Percentiles rank a stretch among this genome's conserved stretches.
phyloP scores from a whole-genome alignment of 1,140 invertebrate species.

The Sesamia nonagrioides region DNA sequence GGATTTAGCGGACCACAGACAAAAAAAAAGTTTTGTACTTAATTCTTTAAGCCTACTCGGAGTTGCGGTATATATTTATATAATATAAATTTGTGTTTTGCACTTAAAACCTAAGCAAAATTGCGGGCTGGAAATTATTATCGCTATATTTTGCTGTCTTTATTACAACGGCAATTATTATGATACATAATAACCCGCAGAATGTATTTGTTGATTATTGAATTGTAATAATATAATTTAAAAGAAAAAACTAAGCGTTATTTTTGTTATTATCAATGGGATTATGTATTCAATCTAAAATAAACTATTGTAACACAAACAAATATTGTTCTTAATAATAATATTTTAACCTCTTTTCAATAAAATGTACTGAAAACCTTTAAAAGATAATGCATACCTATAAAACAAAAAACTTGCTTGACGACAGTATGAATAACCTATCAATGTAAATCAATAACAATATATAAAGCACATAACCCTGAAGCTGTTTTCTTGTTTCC shows the following conservation, averaged over 20 bases:
- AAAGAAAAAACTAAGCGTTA: not conserved
- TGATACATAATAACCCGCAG: not conserved
- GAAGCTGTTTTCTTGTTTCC: constrained; percentile 36
- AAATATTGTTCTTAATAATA: not conserved
- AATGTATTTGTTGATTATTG: not conserved
- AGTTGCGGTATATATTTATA: not conserved
- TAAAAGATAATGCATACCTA: not conserved
- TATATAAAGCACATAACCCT: not conserved
- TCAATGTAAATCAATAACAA: constrained; percentile 21
- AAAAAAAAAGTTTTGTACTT: constrained; percentile 54
- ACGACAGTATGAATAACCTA: not conserved
- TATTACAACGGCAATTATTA: not conserved
- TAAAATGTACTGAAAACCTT: not conserved
- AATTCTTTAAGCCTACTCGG: constrained; percentile 49
- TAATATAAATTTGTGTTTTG: constrained; percentile 26
- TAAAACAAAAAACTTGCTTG: not conserved
- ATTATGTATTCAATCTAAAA: not conserved
- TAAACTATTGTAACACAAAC: not conserved
- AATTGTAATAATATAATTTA: no score
- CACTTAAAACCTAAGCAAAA: constrained; percentile 19
- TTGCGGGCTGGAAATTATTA: not conserved
- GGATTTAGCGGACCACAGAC: constrained; percentile 58
- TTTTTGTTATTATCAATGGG: constrained; percentile 1
- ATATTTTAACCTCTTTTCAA: not conserved
- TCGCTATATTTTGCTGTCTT: constrained; percentile 3